Base-by-base conservation (phyloP, 2,888 invertebrate genomes). In the Neria commutata region DNA sequence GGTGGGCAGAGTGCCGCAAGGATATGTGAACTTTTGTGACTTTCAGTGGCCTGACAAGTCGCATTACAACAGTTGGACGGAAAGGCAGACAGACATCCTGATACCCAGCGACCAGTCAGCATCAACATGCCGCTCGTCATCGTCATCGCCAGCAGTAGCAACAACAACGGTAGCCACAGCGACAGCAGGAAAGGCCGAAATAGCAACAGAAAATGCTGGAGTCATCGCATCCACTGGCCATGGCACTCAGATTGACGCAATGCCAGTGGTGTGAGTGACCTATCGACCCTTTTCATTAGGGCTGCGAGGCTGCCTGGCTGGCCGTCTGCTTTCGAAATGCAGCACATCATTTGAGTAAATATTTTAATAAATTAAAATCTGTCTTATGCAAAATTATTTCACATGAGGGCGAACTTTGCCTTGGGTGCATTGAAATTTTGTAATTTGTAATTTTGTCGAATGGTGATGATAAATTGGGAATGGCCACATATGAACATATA, bases 1-100 rank as follows among this genome's bases (percentile, higher is more conserved):
- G 16, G n/a, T n/a, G n/a, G n/a, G 16, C 14, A 4, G 8, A 37
- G n/a, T 37, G 11, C 37, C 8, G n/a, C 37, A 37, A 19, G 42
- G 42, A 37, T 42, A 42, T 42, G 42, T 42, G 42, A 42, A 42
- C 42, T 42, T 42, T 42, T 4, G 42, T 42, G 42, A 42, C 42
- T 42, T 42, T 42, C 42, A 19, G 42, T 14, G 37, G 37, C 37
- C 37, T 11, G 37, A 29, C 29, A 29, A 29, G 6, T 29, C n/a
- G n/a, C 29, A 29, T 29, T 29, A 29, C 29, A 29, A 11, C 29
- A 11, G n/a, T n/a, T 11, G 29, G 29, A 29, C 29, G 29, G 11
- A 6, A 8, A 14, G 16, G 37, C 37, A 37, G 37, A 8, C 8
- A 14, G 11, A 37, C 8, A 14, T 17, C 17, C 4, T 42, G 4